Evolutionary conservation across 2,888 invertebrate genomes (phyloP).

Genomic region (Apodemia mormo): DNA sequence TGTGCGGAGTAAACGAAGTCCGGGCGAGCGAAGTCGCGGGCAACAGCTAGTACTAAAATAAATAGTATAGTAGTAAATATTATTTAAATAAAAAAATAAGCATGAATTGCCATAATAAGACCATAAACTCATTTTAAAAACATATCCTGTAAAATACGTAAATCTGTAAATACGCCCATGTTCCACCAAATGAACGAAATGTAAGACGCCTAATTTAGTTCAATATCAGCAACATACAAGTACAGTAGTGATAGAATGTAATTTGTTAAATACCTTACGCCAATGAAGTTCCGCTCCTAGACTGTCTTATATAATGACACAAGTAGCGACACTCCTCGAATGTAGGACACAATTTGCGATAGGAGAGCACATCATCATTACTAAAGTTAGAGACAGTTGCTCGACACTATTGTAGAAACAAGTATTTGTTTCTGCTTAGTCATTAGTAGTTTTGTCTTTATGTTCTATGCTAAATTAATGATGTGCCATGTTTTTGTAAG

Average conservation of each 20-base stretch:
- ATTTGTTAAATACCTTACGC: neutral
- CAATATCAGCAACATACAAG: neutral
- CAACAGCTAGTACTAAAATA: too few relatives aligned
- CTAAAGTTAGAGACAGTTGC: conserved; percentile 9
- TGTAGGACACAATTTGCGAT: conserved; percentile 12
- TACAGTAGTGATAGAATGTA: neutral
- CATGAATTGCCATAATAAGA: too few relatives aligned
- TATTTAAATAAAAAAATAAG: too few relatives aligned
- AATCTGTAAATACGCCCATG: too few relatives aligned
- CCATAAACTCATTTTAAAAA: too few relatives aligned
- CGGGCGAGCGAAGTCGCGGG: too few relatives aligned
- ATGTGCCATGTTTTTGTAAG: conserved; percentile 18
- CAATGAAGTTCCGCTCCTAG: neutral
- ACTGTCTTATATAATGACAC: neutral
- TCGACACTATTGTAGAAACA: conserved; percentile 9
- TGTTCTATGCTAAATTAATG: neutral
- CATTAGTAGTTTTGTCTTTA: neutral
- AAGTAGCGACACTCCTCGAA: conserved; percentile 11
- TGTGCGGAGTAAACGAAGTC: too few relatives aligned
- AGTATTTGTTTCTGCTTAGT: conserved; percentile 11
- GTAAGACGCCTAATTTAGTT: too few relatives aligned
- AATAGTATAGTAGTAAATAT: too few relatives aligned
- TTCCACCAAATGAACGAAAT: too few relatives aligned
- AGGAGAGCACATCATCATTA: conserved; percentile 17
- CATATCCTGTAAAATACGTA: too few relatives aligned